Base-by-base conservation (phyloP, 2,797 vertebrate species). In the Protonibea diacanthus region DNA sequence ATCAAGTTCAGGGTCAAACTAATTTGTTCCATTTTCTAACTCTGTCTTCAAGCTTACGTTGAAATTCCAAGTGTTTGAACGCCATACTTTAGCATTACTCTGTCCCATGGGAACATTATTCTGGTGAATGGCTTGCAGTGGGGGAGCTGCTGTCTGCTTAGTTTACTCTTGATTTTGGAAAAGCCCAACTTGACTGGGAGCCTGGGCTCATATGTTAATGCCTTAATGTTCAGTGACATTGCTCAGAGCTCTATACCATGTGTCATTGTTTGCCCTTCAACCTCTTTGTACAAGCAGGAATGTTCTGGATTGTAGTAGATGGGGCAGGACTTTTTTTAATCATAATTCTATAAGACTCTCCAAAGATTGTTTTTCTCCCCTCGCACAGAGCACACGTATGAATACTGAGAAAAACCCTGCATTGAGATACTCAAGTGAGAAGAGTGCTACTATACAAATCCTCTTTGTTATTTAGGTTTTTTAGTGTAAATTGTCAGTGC, bases 221-320 rank as follows among this genome's bases (percentile, higher is more conserved):
- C 77, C 66, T 82, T 94, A 91, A 95, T 93, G 88, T 90, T 91
- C 71, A 84, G 89, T 92, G 94, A 94, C 94, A 89, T 86, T 52
- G 83, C 91, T 92, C 80, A 64, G 76, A 93, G 91, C 91, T 80
- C 77, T 76, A 64, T 62, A 86, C 81, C 88, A 88, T 91, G 91
- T 93, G 93, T 93, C 93, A 90, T 74, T 92, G 88, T 90, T 88
- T 90, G 88, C 74, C 90, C 93, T 92, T 80, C 80, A 84, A 89
- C 83, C 92, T 71, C 62, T 83, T 86, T 80, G 81, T 79, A 69
- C 71, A 81, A 71, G 51, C 78, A 83, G 76, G 82, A 93, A 84
- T 92, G 85, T 67, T 49, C 74, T 12, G 48, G 23, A 64, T 33
- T 53, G 14, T 17, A 40, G 42, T 21, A 33, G 20, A 75, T 66